phyloP scores from a whole-genome alignment of 2,888 invertebrate species.

The Machimus atricapillus region DNA sequence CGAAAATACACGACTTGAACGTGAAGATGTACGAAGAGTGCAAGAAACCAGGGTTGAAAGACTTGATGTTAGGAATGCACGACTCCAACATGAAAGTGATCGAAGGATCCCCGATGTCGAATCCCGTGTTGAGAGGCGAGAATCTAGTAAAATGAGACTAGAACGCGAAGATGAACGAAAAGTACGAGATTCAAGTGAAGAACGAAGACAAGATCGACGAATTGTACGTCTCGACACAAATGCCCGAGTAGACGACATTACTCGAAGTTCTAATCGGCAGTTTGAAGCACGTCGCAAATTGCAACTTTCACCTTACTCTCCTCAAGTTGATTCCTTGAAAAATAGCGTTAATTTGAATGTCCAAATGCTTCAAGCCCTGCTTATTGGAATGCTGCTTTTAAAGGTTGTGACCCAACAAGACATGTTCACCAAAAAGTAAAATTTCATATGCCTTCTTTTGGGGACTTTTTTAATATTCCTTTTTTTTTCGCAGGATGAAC shows the following conservation, averaged over 20 bases:
- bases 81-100: not conserved
- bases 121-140: not conserved
- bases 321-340: not conserved
- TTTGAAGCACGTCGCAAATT: not conserved
- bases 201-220: not conserved
- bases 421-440: not conserved
- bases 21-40: not conserved
- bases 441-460: not conserved
- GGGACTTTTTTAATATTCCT: not conserved
- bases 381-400: not conserved
- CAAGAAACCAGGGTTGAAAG: not conserved
- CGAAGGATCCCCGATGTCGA: not conserved
- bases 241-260: not conserved
- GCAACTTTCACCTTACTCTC: not conserved
- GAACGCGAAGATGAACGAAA: not conserved
- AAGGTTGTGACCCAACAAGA: not conserved
- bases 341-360: not conserved
- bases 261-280: not conserved
- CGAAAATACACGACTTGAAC: not conserved
- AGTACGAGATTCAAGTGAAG: not conserved
- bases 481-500: not conserved
- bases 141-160: not conserved
- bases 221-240: not conserved
- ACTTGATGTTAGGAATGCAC: not conserved
- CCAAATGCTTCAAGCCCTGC: constrained; percentile 3